Conservation (phyloP, 2,113 vertebrate genomes). For the Saccopteryx leptura region DNA sequence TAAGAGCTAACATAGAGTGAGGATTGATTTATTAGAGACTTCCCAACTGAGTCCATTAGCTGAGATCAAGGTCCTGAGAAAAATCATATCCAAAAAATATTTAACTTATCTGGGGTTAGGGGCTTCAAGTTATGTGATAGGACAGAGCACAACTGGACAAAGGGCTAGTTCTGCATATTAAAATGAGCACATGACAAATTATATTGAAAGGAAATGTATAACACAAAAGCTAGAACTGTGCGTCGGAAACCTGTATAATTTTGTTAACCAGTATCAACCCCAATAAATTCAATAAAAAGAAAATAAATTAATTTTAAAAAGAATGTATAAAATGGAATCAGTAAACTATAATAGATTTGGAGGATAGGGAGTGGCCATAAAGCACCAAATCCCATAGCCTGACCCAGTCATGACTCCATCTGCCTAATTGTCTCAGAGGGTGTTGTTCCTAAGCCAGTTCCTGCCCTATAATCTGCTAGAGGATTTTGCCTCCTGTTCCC, state of each 20-base stretch:
- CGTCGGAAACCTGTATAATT: too few relatives aligned
- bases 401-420: conserved; percentile 13
- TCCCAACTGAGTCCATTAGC: conserved; percentile 7
- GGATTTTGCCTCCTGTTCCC: conserved; percentile 6
- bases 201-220: background rate
- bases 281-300: too few relatives aligned
- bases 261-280: too few relatives aligned
- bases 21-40: conserved; percentile 19
- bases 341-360: conserved; percentile 36
- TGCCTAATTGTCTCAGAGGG: background rate
- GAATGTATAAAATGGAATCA: background rate
- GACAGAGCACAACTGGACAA: background rate
- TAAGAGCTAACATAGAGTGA: background rate
- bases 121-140: background rate
- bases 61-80: conserved; percentile 35
- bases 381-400: background rate
- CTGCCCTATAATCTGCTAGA: background rate
- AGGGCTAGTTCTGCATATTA: conserved; percentile 24
- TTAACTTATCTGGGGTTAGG: background rate
- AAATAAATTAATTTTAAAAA: too few relatives aligned
- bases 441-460: background rate
- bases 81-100: background rate
- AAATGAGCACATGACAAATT: background rate
- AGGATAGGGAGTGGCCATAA: background rate
- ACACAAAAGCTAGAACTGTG: background rate